Percentiles rank a stretch among this genome's conserved stretches.
These are phyloP conservation scores for Tethea ocularis DNA, from an alignment of 2,888 invertebrate species.

Conservation along the genomic window DNA sequence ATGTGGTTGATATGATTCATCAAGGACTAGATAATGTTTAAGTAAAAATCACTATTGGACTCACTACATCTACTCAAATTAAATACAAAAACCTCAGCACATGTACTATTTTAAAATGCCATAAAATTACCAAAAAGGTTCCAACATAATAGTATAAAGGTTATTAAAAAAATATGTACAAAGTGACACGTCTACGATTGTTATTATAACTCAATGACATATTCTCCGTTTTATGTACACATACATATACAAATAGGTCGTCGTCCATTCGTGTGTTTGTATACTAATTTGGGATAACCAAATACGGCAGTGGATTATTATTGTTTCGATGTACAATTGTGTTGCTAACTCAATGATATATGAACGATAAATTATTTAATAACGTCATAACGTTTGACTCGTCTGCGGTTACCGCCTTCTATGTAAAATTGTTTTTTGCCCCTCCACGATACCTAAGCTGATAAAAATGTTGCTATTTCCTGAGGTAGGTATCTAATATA, in stretches of 20 bases:
- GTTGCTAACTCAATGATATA: slow-evolving; percentile 34
- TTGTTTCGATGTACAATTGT: slow-evolving; percentile 49
- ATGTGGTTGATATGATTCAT: slow-evolving; percentile 19
- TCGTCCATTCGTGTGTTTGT: slow-evolving; percentile 39
- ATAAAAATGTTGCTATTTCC: neutral
- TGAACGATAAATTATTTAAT: slow-evolving; percentile 39
- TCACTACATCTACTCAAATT: too few relatives aligned
- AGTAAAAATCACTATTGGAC: too few relatives aligned
- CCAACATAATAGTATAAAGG: neutral
- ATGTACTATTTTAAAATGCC: neutral
- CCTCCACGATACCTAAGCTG: neutral
- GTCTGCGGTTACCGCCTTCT: slow-evolving; percentile 15
- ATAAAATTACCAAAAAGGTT: neutral
- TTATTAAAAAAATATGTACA: neutral
- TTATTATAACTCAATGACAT: slow-evolving; percentile 30
- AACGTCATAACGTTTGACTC: slow-evolving; percentile 11
- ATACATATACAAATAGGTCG: slow-evolving; percentile 36
- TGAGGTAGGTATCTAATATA: too few relatives aligned
- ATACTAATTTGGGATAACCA: slow-evolving; percentile 57
- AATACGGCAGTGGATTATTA: slow-evolving; percentile 46
- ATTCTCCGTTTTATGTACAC: slow-evolving; percentile 22
- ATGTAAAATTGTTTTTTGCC: neutral
- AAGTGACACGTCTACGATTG: slow-evolving; percentile 26
- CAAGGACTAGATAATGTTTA: slow-evolving; percentile 15
- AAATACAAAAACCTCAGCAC: too few relatives aligned